Percentiles rank a stretch among this genome's conserved stretches.
phyloP scores from a whole-genome alignment of 2,797 vertebrate genomes.

The Catostomus latipinnis region DNA sequence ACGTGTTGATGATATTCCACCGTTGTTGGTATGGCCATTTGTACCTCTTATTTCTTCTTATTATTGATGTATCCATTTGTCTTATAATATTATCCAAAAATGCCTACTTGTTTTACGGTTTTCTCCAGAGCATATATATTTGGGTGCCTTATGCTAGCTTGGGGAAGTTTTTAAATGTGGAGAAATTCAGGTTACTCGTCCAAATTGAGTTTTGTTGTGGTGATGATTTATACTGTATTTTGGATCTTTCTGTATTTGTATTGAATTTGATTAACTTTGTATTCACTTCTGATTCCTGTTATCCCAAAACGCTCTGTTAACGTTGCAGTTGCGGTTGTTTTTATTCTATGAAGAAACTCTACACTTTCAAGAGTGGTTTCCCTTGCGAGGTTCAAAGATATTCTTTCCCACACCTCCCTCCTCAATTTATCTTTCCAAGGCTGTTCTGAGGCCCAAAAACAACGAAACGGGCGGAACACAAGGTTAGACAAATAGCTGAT shows the following conservation, averaged over 20 bases:
- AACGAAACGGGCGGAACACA: neutral
- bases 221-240: neutral
- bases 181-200: neutral
- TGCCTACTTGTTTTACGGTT: neutral
- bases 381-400: neutral
- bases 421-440: neutral
- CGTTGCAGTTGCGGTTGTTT: neutral
- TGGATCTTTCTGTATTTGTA: neutral
- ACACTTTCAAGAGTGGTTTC: neutral
- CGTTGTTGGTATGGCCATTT: neutral
- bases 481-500: neutral
- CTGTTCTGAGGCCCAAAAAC: neutral
- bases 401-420: neutral
- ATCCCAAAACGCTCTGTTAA: neutral
- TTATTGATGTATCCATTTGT: neutral
- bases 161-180: slow-evolving; percentile 7
- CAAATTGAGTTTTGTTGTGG: neutral
- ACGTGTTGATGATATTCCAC: neutral
- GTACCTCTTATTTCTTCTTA: neutral
- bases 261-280: neutral
- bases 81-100: neutral
- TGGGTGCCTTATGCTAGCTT: slow-evolving; percentile 24
- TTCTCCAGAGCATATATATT: neutral
- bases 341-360: slow-evolving; percentile 2
- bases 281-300: neutral